Conservation (phyloP, 2,888 invertebrate genomes). For the Eugnorisma glareosa region DNA sequence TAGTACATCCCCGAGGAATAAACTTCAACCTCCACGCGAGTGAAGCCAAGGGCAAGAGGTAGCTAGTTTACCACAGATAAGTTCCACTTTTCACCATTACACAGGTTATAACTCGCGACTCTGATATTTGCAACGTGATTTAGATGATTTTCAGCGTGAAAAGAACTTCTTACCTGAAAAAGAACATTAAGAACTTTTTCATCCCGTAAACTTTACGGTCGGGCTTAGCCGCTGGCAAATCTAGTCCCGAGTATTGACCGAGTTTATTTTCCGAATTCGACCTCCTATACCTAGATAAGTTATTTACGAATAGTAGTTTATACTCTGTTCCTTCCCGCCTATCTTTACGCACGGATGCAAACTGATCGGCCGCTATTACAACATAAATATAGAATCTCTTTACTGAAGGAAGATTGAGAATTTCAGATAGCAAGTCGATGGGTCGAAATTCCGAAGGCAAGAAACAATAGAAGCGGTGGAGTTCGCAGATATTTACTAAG, state of each 20-base stretch:
- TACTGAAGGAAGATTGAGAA: slow-evolving; percentile 35
- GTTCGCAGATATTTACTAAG: slow-evolving; percentile 25
- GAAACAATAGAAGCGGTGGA: slow-evolving; percentile 13
- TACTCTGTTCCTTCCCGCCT: slow-evolving; percentile 29
- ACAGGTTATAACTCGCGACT: slow-evolving; percentile 2
- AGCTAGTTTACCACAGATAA: background rate
- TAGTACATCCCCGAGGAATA: background rate
- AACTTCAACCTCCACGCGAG: background rate
- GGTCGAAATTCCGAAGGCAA: slow-evolving; percentile 24
- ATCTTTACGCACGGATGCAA: slow-evolving; percentile 58
- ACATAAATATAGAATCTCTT: slow-evolving; percentile 48
- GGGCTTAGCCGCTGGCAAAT: slow-evolving; percentile 30
- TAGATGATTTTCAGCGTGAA: background rate
- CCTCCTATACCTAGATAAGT: slow-evolving; percentile 23
- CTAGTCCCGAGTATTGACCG: slow-evolving; percentile 17
- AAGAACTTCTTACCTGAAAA: background rate
- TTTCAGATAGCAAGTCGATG: slow-evolving; percentile 27
- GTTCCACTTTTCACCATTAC: background rate
- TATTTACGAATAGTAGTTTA: slow-evolving; percentile 37
- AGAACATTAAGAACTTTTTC: slow-evolving; percentile 4
- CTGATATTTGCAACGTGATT: background rate
- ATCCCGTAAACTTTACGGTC: slow-evolving; percentile 20
- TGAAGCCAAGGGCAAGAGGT: background rate
- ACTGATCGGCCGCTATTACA: slow-evolving; percentile 49
- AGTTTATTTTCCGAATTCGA: slow-evolving; percentile 17